Evolutionary conservation across 2,888 invertebrate genomes (phyloP).

Genomic region (Hyppa rectilinea): DNA sequence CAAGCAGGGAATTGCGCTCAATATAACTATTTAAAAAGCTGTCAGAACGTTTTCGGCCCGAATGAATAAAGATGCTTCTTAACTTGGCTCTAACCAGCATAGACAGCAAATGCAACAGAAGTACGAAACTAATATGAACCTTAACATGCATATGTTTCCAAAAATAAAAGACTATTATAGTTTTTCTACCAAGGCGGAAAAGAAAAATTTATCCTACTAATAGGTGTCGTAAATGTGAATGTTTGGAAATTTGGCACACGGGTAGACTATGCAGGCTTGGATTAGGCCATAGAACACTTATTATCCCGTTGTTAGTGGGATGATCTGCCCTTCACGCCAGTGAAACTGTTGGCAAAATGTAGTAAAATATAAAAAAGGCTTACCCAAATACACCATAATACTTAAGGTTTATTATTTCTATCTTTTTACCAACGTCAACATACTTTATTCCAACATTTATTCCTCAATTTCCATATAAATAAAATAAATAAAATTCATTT

Average conservation of each 20-base stretch:
- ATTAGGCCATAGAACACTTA: too few species aligned
- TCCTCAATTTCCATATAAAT: constrained; percentile 34
- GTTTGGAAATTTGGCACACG: too few species aligned
- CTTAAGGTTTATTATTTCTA: constrained; percentile 3
- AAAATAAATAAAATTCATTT: too few species aligned
- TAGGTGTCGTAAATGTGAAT: too few species aligned
- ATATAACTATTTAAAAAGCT: neutral
- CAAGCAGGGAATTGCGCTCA: neutral
- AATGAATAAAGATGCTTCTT: too few species aligned
- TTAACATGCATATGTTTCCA: neutral
- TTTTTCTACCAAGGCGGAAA: neutral
- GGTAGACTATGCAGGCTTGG: too few species aligned
- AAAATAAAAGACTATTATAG: neutral
- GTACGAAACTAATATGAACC: neutral
- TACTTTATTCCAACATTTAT: constrained; percentile 17
- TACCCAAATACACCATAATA: neutral
- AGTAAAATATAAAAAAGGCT: neutral
- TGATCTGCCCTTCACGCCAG: too few species aligned
- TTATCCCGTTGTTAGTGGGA: too few species aligned
- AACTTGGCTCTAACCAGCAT: too few species aligned
- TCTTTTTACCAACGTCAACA: neutral
- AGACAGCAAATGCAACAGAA: too few species aligned
- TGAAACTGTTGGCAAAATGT: too few species aligned
- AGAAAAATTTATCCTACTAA: too few species aligned
- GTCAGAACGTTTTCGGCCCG: neutral